Percentiles rank a stretch among this genome's conserved stretches.
Conservation (phyloP, 2,797 vertebrate species). For the Coracias cyanogaster region DNA sequence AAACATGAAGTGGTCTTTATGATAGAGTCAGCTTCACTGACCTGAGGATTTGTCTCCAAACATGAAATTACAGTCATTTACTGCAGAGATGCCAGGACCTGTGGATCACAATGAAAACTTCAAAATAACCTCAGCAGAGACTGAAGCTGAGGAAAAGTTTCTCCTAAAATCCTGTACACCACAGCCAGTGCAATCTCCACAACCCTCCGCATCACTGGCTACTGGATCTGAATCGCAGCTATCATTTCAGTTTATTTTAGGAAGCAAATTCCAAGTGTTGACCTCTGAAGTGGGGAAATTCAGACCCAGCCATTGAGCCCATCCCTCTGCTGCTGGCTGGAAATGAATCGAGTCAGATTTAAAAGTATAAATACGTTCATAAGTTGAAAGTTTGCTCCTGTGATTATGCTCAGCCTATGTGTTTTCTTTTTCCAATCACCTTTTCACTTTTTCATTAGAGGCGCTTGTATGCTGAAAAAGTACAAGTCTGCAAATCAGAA, state of each 20-base stretch:
- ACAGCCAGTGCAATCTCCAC: not conserved
- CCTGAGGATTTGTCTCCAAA: not conserved
- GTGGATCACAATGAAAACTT: not conserved
- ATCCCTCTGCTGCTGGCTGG: not conserved
- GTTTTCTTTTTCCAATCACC: not conserved
- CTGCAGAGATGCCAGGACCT: not conserved
- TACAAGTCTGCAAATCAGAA: not conserved
- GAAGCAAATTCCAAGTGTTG: not conserved
- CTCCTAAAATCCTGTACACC: not conserved
- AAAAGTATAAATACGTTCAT: not conserved
- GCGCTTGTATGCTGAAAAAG: not conserved
- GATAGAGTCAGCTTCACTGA: not conserved
- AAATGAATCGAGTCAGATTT: not conserved
- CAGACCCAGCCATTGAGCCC: fast-evolving
- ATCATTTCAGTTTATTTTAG: not conserved
- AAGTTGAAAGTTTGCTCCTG: not conserved
- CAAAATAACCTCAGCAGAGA: not conserved
- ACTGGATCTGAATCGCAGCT: not conserved
- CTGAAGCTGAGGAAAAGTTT: not conserved
- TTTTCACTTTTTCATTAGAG: not conserved
- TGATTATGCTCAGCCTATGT: not conserved
- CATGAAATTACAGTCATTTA: not conserved
- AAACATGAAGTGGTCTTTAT: not conserved
- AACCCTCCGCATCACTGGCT: not conserved
- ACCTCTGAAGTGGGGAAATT: not conserved